Conservation (phyloP, 2,797 vertebrate species). For the Staurois parvus region DNA sequence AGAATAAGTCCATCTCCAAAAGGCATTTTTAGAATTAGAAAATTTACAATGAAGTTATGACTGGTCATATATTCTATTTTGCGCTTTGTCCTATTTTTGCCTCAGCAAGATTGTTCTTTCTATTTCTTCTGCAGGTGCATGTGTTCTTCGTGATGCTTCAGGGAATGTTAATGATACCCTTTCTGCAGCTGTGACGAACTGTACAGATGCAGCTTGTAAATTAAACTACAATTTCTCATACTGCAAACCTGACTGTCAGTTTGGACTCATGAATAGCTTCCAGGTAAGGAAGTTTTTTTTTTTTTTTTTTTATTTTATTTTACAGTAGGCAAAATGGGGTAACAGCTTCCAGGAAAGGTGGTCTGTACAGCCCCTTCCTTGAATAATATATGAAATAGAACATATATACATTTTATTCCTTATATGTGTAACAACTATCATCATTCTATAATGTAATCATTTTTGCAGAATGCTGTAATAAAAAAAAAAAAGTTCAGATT, state of each 20-base stretch:
- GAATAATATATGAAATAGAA: no score
- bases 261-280: slow-evolving; percentile 90
- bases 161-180: slow-evolving; percentile 82
- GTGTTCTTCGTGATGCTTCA: slow-evolving; percentile 92
- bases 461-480: no score
- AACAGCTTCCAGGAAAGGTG: no score
- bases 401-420: no score
- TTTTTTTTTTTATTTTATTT: no score
- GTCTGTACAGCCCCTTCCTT: no score
- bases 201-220: slow-evolving; percentile 86
- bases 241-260: slow-evolving; percentile 81
- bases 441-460: no score
- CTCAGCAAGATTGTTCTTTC: neutral
- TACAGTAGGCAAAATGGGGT: no score
- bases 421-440: no score
- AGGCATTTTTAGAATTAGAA: neutral
- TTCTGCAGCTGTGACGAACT: slow-evolving; percentile 79
- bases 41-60: neutral
- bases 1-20: neutral
- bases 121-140: slow-evolving; percentile 80
- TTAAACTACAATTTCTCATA: slow-evolving; percentile 89
- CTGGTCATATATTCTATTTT: neutral
- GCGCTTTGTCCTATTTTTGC: neutral
- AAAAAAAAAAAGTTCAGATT: no score
- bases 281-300: slow-evolving; percentile 71